These are phyloP conservation scores for Keiferia lycopersicella DNA, from an alignment of 2,888 invertebrate species.

Conservation along the genomic window DNA sequence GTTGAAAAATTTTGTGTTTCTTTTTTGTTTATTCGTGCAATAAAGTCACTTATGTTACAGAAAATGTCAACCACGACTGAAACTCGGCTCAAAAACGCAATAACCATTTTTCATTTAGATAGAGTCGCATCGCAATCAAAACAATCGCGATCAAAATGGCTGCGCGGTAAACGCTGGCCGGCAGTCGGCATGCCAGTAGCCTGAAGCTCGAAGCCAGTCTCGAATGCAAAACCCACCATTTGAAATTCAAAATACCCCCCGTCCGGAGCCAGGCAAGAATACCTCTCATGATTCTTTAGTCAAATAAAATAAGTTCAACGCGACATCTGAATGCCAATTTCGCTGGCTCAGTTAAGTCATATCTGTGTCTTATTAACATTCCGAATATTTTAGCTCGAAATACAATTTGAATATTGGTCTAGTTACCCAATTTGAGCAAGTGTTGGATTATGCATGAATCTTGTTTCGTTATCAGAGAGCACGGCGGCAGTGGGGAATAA, in stretches of 20 bases:
- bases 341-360: slow-evolving; percentile 47
- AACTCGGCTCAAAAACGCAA: slow-evolving; percentile 13
- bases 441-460: slow-evolving; percentile 12
- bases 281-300: slow-evolving; percentile 64
- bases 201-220: slow-evolving; percentile 60
- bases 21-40: no score
- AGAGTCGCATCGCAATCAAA: slow-evolving; percentile 26
- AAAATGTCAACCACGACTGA: no score
- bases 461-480: neutral
- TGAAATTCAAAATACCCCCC: slow-evolving; percentile 75
- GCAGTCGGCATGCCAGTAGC: slow-evolving; percentile 46
- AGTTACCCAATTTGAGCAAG: slow-evolving; percentile 19
- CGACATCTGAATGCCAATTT: slow-evolving; percentile 65
- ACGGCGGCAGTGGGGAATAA: neutral
- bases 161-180: slow-evolving; percentile 40
- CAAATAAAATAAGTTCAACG: slow-evolving; percentile 66
- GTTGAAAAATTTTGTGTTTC: no score
- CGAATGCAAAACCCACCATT: slow-evolving; percentile 76
- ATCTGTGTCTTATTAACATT: slow-evolving; percentile 34
- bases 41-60: no score
- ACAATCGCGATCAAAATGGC: slow-evolving; percentile 43
- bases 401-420: slow-evolving; percentile 17
- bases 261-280: slow-evolving; percentile 52
- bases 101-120: slow-evolving; percentile 27
- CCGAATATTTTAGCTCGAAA: slow-evolving; percentile 32